These are phyloP conservation scores for Cheilosia grossa DNA, from an alignment of 2,888 invertebrate genomes.

Conservation along the genomic window DNA sequence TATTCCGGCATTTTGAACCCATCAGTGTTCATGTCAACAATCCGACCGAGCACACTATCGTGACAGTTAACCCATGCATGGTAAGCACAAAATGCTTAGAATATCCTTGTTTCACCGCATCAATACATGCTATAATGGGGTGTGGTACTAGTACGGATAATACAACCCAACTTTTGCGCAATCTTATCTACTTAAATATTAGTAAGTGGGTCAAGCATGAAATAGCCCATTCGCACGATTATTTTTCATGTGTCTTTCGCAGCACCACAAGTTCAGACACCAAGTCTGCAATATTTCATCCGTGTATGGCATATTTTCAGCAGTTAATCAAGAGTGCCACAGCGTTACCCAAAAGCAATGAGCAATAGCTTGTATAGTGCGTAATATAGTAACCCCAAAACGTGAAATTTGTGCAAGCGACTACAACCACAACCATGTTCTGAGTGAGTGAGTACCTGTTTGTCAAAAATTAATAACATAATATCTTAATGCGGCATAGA, in stretches of 20 bases:
- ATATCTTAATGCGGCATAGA: conserved; percentile 51
- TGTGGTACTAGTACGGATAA: background rate
- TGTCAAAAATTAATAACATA: conserved; percentile 33
- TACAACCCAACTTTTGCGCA: background rate
- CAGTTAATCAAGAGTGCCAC: too few relatives aligned
- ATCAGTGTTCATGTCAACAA: background rate
- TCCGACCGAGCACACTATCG: background rate
- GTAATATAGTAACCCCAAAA: conserved; percentile 17
- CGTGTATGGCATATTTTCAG: conserved; percentile 19
- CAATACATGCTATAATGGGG: background rate
- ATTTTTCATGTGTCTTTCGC: background rate
- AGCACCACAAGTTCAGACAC: background rate
- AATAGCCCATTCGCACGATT: background rate
- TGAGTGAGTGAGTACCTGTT: background rate
- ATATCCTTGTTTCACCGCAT: background rate
- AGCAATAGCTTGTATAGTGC: conserved; percentile 13
- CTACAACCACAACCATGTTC: background rate
- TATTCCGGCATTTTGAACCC: too few relatives aligned
- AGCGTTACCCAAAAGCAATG: background rate
- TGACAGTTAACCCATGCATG: background rate
- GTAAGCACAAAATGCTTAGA: background rate
- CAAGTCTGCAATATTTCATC: background rate
- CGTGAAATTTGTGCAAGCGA: background rate
- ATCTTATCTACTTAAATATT: background rate
- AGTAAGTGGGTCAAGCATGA: background rate